A percentile compares a stretch with the other conserved stretches of the same genome.
These are phyloP conservation scores for Bergia puertoricense DNA, from an alignment of 92 coral and sea anemone genomes.

Conservation along the genomic window DNA sequence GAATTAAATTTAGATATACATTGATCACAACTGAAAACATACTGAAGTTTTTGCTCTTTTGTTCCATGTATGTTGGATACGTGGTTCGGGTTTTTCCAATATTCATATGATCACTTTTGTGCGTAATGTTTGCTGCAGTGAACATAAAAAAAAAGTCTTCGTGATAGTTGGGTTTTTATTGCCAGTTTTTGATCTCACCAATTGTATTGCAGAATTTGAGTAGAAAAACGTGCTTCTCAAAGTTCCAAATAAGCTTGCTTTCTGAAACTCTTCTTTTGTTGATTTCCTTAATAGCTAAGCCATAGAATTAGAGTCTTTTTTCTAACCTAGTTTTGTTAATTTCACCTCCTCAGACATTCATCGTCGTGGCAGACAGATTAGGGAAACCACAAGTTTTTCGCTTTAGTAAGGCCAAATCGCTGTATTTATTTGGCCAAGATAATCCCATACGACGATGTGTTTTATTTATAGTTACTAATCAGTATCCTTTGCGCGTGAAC, in stretches of 20 bases:
- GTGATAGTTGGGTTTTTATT: too few relatives aligned
- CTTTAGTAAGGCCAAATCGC: slow-evolving; percentile 85
- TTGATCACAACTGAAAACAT: too few relatives aligned
- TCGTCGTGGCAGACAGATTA: slow-evolving; percentile 83
- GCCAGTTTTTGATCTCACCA: too few relatives aligned
- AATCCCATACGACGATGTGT: slow-evolving; percentile 78
- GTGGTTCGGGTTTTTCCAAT: too few relatives aligned
- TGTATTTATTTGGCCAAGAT: slow-evolving; percentile 84
- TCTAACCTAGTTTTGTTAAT: not conserved
- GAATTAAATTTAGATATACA: too few relatives aligned
- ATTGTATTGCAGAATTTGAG: too few relatives aligned
- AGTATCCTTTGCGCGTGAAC: slow-evolving; percentile 75
- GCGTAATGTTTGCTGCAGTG: too few relatives aligned
- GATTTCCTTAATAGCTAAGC: not conserved
- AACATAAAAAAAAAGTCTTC: too few relatives aligned
- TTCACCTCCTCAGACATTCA: slow-evolving; percentile 75
- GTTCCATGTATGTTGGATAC: too few relatives aligned
- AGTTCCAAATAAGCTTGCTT: not conserved
- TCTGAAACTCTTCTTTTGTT: not conserved
- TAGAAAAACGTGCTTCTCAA: too few relatives aligned
- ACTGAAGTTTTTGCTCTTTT: too few relatives aligned
- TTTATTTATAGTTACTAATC: slow-evolving; percentile 74
- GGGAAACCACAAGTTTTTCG: slow-evolving; percentile 85
- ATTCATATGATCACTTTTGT: too few relatives aligned
- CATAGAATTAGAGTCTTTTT: not conserved